Evolutionary conservation across 2,797 vertebrate genomes (phyloP).

Genomic region (Anabas testudineus): DNA sequence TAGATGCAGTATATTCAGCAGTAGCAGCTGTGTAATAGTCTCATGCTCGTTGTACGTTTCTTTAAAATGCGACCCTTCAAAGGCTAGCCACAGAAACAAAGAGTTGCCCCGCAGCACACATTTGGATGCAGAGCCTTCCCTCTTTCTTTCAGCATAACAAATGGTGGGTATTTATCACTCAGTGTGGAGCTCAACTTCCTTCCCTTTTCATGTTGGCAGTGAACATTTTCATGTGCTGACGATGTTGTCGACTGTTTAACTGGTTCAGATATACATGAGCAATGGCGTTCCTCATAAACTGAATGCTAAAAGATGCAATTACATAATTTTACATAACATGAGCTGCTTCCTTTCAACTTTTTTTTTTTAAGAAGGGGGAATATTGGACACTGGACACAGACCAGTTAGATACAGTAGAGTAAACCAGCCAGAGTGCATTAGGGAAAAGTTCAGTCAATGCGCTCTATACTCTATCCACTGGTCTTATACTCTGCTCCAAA

Average conservation of each 20-base stretch:
- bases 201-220: constrained; percentile 58
- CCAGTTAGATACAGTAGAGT: constrained; percentile 16
- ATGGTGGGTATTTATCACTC: constrained; percentile 80
- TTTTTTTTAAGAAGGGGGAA: neutral
- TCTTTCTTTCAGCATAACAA: constrained; percentile 73
- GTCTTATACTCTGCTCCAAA: constrained; percentile 50
- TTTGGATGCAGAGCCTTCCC: constrained; percentile 73
- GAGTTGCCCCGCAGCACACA: constrained; percentile 72
- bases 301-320: constrained; percentile 25
- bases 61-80: constrained; percentile 58
- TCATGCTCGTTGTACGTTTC: constrained; percentile 21
- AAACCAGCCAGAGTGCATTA: constrained; percentile 16
- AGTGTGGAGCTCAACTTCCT: constrained; percentile 69
- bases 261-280: constrained; percentile 35
- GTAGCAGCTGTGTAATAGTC: constrained; percentile 27
- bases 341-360: constrained; percentile 3
- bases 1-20: constrained; percentile 16
- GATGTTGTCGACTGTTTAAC: constrained; percentile 36
- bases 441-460: constrained; percentile 44
- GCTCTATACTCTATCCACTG: constrained; percentile 57
- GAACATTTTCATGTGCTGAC: constrained; percentile 52
- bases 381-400: constrained; percentile 30
- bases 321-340: constrained; percentile 1
- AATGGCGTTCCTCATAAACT: constrained; percentile 3
- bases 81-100: constrained; percentile 66